phyloP scores from a whole-genome alignment of 2,888 invertebrate genomes.

The Penaeus monodon region DNA sequence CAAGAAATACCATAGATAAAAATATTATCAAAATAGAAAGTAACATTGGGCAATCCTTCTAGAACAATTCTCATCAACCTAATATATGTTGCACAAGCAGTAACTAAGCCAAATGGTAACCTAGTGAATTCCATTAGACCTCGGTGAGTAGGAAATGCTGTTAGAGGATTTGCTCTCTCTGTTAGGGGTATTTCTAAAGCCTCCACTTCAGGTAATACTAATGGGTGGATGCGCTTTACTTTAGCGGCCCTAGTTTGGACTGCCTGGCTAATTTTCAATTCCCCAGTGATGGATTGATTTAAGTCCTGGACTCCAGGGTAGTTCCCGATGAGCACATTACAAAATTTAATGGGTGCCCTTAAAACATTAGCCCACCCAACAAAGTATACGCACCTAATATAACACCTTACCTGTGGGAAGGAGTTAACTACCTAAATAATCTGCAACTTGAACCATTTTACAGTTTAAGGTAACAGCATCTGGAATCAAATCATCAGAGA shows the following conservation, averaged over 20 bases:
- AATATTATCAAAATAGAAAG: slow-evolving; percentile 21
- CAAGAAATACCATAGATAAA: neutral
- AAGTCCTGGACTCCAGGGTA: neutral
- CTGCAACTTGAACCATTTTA: neutral
- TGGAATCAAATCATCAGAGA: no score
- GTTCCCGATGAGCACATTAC: neutral
- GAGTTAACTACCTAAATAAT: slow-evolving; percentile 4
- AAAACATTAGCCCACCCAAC: slow-evolving; percentile 2
- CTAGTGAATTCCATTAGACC: slow-evolving; percentile 30
- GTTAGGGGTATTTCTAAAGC: neutral
- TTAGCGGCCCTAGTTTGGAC: neutral
- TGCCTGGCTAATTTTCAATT: no score
- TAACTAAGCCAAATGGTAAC: slow-evolving; percentile 9
- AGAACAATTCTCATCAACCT: no score
- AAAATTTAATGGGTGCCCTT: slow-evolving; percentile 13
- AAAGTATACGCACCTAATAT: neutral
- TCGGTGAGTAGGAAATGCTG: neutral
- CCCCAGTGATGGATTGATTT: neutral
- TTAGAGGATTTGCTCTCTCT: slow-evolving; percentile 6
- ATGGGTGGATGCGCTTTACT: neutral
- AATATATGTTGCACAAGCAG: no score
- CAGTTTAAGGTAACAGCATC: no score
- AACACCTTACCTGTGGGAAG: neutral
- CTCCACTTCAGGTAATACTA: neutral
- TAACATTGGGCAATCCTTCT: neutral